These are phyloP conservation scores for Puffinus mauretanicus DNA, from an alignment of 2,113 vertebrate species.

Conservation along the genomic window DNA sequence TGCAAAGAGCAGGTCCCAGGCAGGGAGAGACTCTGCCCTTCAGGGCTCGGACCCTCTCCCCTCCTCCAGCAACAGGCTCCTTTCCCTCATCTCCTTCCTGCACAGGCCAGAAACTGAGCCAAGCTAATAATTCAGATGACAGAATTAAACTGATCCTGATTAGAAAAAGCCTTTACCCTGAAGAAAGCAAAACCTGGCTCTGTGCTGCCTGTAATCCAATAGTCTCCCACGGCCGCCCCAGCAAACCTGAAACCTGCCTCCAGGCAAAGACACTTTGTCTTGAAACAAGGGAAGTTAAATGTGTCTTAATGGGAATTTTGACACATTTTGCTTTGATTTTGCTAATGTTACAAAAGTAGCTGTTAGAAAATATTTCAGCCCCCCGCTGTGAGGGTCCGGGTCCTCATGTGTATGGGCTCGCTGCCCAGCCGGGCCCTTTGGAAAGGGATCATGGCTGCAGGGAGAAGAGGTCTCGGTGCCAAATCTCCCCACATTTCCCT, in stretches of 20 bases:
- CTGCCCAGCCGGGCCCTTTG: neutral
- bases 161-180: conserved; percentile 46
- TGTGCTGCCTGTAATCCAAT: conserved; percentile 55
- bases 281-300: conserved; percentile 50
- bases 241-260: conserved; percentile 22
- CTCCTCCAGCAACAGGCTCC: neutral
- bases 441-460: neutral
- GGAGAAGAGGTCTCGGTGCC: neutral
- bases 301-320: conserved; percentile 63
- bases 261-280: conserved; percentile 55
- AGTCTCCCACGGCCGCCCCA: neutral
- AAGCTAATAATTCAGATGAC: conserved; percentile 60
- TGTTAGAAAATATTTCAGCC: conserved; percentile 40
- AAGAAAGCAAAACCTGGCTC: conserved; percentile 40
- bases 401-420: accelerated
- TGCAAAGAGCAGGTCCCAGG: neutral
- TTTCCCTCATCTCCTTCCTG: conserved; percentile 12
- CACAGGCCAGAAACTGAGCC: conserved; percentile 11
- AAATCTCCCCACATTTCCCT: neutral
- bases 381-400: neutral
- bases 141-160: conserved; percentile 69
- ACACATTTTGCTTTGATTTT: conserved; percentile 68
- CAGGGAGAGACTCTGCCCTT: neutral
- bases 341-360: conserved; percentile 50
- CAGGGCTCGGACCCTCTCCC: neutral